Evolutionary conservation across 2,113 vertebrate genomes (phyloP).

Genomic region (Tetrax tetrax): DNA sequence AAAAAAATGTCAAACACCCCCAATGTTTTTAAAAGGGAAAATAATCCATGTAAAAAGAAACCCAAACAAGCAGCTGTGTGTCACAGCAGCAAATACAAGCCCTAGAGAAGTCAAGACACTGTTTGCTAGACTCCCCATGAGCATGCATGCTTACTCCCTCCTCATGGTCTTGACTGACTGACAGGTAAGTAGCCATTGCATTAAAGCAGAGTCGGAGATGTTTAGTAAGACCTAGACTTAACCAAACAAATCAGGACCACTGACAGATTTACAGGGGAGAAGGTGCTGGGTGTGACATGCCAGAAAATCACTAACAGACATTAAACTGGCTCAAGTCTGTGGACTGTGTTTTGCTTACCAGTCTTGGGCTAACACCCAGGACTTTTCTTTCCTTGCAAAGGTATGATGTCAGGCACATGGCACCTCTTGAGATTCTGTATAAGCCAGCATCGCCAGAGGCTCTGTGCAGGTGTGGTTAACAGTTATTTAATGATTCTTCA

Average conservation of each 20-base stretch:
- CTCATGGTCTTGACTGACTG: not conserved
- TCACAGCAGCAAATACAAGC: not conserved
- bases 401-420: conserved; percentile 40
- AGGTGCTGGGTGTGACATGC: conserved; percentile 20
- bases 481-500: conserved; percentile 76
- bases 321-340: not conserved
- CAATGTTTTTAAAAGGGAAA: not conserved
- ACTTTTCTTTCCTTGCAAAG: conserved; percentile 25
- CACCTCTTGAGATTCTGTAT: conserved; percentile 27
- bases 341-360: conserved; percentile 35
- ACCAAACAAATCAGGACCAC: not conserved
- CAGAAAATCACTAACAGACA: conserved; percentile 41
- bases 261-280: conserved; percentile 32
- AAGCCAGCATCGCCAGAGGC: conserved; percentile 50
- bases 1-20: not conserved
- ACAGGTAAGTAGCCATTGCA: not conserved
- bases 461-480: conserved; percentile 58
- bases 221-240: conserved; percentile 16
- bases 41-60: not conserved
- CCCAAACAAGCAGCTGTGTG: not conserved
- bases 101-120: not conserved
- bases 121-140: not conserved
- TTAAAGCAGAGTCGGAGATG: not conserved
- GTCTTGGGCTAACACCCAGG: conserved; percentile 39
- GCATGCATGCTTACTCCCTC: not conserved